Evolutionary conservation across 2,113 vertebrate genomes (phyloP).

Genomic region (Uria lomvia): DNA sequence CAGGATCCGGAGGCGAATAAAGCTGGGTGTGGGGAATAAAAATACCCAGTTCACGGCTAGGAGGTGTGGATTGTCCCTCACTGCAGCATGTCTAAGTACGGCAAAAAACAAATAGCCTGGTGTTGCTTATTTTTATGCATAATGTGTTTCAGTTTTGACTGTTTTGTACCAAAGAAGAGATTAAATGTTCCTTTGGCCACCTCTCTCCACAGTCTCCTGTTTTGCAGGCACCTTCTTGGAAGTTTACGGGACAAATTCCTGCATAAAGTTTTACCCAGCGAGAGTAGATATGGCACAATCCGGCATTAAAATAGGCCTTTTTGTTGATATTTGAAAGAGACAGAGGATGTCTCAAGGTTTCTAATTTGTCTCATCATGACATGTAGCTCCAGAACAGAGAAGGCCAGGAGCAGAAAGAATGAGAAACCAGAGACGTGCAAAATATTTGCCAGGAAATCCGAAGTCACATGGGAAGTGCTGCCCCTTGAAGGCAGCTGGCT

Average conservation of each 20-base stretch:
- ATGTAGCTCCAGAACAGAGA: background rate
- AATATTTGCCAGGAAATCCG: background rate
- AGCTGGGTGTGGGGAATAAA: background rate
- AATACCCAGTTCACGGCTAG: background rate
- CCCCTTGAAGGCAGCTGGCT: background rate
- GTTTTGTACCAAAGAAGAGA: slow-evolving; percentile 18
- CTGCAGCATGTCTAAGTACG: slow-evolving; percentile 20
- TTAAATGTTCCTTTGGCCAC: background rate
- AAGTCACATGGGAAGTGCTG: background rate
- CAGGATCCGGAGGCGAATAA: slow-evolving; percentile 2
- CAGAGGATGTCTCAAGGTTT: background rate
- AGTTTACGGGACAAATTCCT: background rate
- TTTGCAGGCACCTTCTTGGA: background rate
- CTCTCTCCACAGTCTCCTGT: background rate
- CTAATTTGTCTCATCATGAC: background rate
- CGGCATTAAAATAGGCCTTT: background rate
- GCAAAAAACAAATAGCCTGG: background rate
- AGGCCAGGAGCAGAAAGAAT: background rate
- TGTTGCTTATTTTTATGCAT: slow-evolving; percentile 41
- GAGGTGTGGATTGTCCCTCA: background rate
- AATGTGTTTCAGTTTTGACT: slow-evolving; percentile 4
- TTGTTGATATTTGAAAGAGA: background rate
- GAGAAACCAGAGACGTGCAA: background rate
- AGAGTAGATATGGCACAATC: background rate
- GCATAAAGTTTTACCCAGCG: background rate